Evolutionary conservation across 2,888 invertebrate genomes (phyloP), one percentile per base, ranked within the genome.

Genomic region (Amiota minor): DNA sequence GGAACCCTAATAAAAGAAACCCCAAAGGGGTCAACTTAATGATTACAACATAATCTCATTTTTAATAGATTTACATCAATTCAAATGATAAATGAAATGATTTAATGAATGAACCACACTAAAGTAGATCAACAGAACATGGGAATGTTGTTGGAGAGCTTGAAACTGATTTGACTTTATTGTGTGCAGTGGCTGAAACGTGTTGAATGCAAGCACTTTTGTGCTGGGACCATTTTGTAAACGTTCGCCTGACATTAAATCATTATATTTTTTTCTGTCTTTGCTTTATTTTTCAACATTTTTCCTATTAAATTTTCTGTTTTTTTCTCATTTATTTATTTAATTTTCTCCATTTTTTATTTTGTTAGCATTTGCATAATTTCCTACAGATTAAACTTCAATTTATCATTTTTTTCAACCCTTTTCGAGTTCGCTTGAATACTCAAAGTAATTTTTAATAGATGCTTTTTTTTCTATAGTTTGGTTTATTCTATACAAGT

Each of bases 401-500:
- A 83, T 83, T 84, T 83, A 83, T 83, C 84, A 83, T 83, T 78
- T 74, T 73, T 74, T 76, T 47, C 20, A 65, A 65, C 46, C 65
- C 65, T 49, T 73, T 71, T 72, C 70, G 67, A 70, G 72, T 76
- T 75, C 79, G 83, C 77, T 77, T 76, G 80, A 80, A 74, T 81
- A 81, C 84, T 78, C 81, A 83, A 83, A 83, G 83, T 83, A 84
- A 84, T 83, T 83, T 83, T 83, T 83, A 83, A 83, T 83, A 84
- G 83, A 78, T 73, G 74, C 71, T 75, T 74, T 71, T 77, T 81
- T 76, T 71, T 77, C 75, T 35, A 35, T 35, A 35, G 2, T 35
- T 35, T 35, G 35, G 35, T 35, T 35, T 35, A 23, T 23, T 23
- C 23, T 23, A 23, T 23, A 23, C 23, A 35, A 35, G 53, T 53